Conservation (phyloP, 2,113 vertebrate species). For the Tympanuchus pallidicinctus region DNA sequence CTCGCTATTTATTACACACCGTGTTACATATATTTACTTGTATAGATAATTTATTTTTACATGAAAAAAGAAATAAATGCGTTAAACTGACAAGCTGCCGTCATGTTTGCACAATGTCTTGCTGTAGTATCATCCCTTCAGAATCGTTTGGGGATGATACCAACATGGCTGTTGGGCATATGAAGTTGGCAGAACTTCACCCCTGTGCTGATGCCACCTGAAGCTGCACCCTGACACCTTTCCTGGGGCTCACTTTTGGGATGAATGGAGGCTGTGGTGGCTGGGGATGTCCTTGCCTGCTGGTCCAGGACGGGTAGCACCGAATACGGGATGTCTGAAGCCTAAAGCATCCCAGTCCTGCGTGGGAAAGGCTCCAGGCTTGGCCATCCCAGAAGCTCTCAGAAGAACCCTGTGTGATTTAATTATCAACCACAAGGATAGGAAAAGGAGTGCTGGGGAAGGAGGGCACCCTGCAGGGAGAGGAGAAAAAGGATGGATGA, state of each 20-base stretch:
- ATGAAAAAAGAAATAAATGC: background rate
- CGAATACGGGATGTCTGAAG: background rate
- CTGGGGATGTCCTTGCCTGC: fast-evolving
- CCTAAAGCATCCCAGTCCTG: fast-evolving
- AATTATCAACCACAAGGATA: fast-evolving
- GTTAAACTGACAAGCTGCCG: background rate
- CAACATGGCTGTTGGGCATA: fast-evolving
- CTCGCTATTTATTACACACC: constrained; percentile 39
- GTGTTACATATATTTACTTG: background rate
- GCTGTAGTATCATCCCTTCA: background rate
- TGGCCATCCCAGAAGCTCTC: background rate
- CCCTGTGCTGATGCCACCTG: fast-evolving
- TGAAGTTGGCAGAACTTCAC: background rate
- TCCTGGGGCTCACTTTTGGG: background rate
- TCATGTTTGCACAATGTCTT: fast-evolving
- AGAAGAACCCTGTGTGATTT: background rate
- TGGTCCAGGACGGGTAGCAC: fast-evolving
- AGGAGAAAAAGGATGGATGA: background rate
- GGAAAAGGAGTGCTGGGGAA: fast-evolving
- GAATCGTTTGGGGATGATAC: background rate
- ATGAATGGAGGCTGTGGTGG: background rate
- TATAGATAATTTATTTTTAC: background rate
- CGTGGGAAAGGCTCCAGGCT: background rate
- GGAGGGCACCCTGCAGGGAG: background rate
- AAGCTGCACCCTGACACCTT: background rate